Evolutionary conservation across 1,140 invertebrate genomes (phyloP).

Genomic region (Venturia canescens): DNA sequence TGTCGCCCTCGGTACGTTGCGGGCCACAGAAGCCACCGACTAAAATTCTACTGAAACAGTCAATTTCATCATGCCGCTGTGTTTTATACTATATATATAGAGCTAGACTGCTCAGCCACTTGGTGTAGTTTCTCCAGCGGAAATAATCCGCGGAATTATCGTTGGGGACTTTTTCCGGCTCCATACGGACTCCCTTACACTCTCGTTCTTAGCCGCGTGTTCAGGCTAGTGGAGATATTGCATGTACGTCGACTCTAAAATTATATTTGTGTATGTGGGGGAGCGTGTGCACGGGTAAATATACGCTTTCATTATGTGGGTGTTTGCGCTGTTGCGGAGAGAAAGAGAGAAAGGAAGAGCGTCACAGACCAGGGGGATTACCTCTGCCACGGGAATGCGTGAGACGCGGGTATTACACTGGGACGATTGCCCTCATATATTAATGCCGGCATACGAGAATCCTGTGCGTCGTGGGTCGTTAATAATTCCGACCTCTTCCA

Average conservation of each 20-base stretch:
- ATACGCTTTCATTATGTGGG: neutral
- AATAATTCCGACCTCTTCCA: conserved; percentile 66
- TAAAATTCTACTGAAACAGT: neutral
- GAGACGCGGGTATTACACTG: conserved; percentile 36
- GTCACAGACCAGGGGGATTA: conserved; percentile 1
- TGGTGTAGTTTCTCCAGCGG: conserved; percentile 48
- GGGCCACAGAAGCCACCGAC: neutral
- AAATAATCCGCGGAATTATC: conserved; percentile 56
- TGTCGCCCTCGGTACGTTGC: neutral
- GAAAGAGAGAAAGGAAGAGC: neutral
- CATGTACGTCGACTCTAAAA: neutral
- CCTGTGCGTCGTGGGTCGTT: conserved; percentile 60
- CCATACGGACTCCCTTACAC: neutral
- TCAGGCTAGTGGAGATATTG: conserved; percentile 22
- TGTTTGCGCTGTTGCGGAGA: neutral
- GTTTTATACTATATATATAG: conserved; percentile 18
- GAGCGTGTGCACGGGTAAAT: neutral
- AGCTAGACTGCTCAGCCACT: conserved; percentile 37
- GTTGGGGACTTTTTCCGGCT: conserved; percentile 45
- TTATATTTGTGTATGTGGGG: neutral
- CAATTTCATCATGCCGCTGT: conserved; percentile 17
- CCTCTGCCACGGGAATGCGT: conserved; percentile 1
- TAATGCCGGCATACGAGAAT: conserved; percentile 56
- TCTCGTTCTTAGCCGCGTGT: neutral
- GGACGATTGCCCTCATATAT: conserved; percentile 62